A percentile compares a stretch with the other conserved stretches of the same genome.
Conservation (phyloP, 2,888 invertebrate genomes). For the Eudasyphora cyanicolor region DNA sequence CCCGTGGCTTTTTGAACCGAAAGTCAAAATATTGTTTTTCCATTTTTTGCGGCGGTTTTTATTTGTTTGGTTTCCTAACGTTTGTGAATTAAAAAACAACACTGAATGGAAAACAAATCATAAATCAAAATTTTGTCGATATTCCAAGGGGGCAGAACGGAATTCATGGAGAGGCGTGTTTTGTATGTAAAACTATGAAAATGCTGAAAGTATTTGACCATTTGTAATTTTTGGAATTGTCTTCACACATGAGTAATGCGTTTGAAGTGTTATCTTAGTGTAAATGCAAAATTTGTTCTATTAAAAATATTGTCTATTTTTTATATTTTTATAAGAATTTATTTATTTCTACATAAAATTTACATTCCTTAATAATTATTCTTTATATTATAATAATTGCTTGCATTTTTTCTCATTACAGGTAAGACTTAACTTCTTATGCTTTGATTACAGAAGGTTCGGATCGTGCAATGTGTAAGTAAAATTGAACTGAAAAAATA, state of each 20-base stretch:
- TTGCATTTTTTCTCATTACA: slow-evolving; percentile 48
- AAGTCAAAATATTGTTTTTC: slow-evolving; percentile 56
- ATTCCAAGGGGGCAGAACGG: slow-evolving; percentile 23
- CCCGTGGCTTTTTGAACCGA: slow-evolving; percentile 64
- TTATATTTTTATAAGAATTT: too few species aligned
- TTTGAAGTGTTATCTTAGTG: too few species aligned
- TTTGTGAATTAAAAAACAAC: background rate
- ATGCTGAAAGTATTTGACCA: background rate
- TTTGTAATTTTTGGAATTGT: background rate
- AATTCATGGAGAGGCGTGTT: too few species aligned
- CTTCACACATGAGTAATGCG: too few species aligned
- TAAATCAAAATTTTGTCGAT: slow-evolving; percentile 12
- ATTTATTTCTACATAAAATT: too few species aligned
- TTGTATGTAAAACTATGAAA: background rate
- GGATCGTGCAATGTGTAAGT: too few species aligned
- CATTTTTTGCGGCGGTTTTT: slow-evolving; percentile 29
- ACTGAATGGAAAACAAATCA: slow-evolving; percentile 18
- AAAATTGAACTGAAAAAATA: too few species aligned
- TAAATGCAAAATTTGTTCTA: slow-evolving; percentile 6
- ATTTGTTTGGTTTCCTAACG: background rate
- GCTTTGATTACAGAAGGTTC: too few species aligned
- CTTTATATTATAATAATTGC: too few species aligned
- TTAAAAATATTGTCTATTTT: too few species aligned
- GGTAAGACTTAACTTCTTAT: too few species aligned
- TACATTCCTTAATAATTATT: too few species aligned